Evolutionary conservation across 2,113 vertebrate genomes (phyloP).

Genomic region (Clupea harengus): DNA sequence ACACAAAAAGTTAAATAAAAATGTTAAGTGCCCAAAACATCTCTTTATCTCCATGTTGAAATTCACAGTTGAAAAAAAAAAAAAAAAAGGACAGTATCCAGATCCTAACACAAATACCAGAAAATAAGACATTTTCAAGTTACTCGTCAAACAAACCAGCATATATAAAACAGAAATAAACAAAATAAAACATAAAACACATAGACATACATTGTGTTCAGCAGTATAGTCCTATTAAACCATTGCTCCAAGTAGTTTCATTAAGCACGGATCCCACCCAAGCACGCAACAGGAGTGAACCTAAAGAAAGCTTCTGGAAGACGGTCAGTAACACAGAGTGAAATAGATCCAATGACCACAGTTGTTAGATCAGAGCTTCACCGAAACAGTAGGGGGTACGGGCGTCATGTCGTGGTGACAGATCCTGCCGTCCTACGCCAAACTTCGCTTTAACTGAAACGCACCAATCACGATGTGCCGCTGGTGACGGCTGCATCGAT

Average conservation of each 20-base stretch:
- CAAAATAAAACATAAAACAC: slow-evolving; percentile 20
- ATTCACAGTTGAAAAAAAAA: slow-evolving; percentile 10
- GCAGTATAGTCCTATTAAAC: slow-evolving; percentile 24
- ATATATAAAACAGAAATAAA: slow-evolving; percentile 61
- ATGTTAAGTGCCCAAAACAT: slow-evolving; percentile 15
- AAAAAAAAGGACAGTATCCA: slow-evolving; percentile 45
- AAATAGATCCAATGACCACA: neutral
- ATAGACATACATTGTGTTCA: slow-evolving; percentile 17
- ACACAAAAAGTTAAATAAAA: neutral
- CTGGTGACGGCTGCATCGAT: neutral
- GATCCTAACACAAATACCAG: slow-evolving; percentile 39
- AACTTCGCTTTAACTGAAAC: neutral
- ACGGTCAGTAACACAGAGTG: neutral
- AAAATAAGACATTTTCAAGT: slow-evolving; percentile 64
- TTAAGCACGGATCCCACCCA: neutral
- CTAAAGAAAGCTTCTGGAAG: neutral
- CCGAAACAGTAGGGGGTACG: neutral
- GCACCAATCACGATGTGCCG: neutral
- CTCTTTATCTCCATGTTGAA: neutral
- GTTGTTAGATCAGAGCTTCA: neutral
- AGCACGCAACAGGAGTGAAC: neutral
- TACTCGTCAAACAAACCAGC: slow-evolving; percentile 57
- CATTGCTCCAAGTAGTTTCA: slow-evolving; percentile 25
- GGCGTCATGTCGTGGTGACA: neutral
- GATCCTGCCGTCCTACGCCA: slow-evolving; percentile 12